These are phyloP conservation scores for Heliocidaris tuberculata DNA, from an alignment of 35 echinoderm and acorn worm species.

Conservation along the genomic window DNA sequence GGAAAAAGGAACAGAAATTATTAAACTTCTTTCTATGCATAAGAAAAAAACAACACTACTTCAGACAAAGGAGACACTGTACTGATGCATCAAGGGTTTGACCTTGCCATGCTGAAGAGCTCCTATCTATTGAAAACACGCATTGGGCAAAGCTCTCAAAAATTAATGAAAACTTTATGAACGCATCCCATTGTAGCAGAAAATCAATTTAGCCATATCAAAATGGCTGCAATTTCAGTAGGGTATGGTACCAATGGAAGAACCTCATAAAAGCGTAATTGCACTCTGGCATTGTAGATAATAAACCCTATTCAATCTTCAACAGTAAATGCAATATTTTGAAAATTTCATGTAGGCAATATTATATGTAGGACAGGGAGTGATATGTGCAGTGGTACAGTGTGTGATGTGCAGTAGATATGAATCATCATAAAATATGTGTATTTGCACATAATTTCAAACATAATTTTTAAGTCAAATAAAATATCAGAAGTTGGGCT, in stretches of 20 bases:
- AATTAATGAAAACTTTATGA: neutral
- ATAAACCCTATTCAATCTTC: neutral
- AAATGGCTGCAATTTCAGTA: too few species aligned
- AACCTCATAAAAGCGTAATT: neutral
- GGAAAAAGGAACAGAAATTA: too few species aligned
- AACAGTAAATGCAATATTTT: neutral
- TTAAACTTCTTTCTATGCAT: too few species aligned
- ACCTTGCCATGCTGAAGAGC: too few species aligned
- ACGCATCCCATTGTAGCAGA: neutral
- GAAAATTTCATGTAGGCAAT: neutral
- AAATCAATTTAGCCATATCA: neutral
- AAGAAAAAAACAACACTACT: too few species aligned
- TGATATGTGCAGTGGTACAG: neutral
- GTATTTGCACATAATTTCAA: too few species aligned
- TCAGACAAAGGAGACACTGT: too few species aligned
- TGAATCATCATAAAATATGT: too few species aligned
- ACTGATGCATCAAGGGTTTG: neutral
- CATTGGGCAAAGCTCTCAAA: neutral
- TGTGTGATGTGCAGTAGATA: too few species aligned
- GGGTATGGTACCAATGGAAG: neutral
- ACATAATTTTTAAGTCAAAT: too few species aligned
- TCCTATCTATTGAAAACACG: neutral
- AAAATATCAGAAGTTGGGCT: too few species aligned
- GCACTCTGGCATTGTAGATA: neutral
- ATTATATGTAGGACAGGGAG: neutral